Percentiles rank a stretch among this genome's conserved stretches.
Evolutionary conservation across 2,888 invertebrate genomes (phyloP).

Genomic region (Yponomeuta cagnagella): DNA sequence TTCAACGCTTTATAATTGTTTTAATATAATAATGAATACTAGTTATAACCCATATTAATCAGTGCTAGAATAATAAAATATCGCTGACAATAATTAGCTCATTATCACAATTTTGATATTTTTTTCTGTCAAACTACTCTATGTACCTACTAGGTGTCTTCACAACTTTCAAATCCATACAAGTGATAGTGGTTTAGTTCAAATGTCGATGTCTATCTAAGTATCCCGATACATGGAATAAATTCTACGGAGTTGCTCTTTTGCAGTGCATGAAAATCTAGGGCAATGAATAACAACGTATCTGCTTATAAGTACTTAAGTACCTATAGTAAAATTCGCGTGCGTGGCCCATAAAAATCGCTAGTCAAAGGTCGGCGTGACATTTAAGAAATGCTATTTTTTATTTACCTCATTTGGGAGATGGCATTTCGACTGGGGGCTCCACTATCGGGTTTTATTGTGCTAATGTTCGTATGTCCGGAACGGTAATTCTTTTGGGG

Average conservation of each 20-base stretch:
- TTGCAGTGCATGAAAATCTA: background rate
- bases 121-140: too few relatives aligned
- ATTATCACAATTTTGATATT: too few relatives aligned
- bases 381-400: constrained; percentile 56
- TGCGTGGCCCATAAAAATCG: constrained; percentile 22
- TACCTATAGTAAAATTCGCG: constrained; percentile 1
- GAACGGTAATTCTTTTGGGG: constrained; percentile 13
- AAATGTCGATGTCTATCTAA: too few relatives aligned
- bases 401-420: constrained; percentile 72
- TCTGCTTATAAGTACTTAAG: constrained; percentile 7
- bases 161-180: too few relatives aligned
- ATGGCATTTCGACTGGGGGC: constrained; percentile 52
- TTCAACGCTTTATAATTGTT: too few relatives aligned
- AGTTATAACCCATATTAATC: too few relatives aligned
- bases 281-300: background rate
- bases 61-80: too few relatives aligned
- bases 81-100: too few relatives aligned
- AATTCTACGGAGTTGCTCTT: background rate
- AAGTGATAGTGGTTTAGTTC: too few relatives aligned
- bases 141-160: too few relatives aligned
- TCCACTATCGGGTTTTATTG: constrained; percentile 1
- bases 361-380: constrained; percentile 53
- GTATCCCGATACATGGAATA: background rate
- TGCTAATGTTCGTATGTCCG: constrained; percentile 2
- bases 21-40: too few relatives aligned